Conservation (phyloP, 1,140 invertebrate species). For the Drosophila miranda region DNA sequence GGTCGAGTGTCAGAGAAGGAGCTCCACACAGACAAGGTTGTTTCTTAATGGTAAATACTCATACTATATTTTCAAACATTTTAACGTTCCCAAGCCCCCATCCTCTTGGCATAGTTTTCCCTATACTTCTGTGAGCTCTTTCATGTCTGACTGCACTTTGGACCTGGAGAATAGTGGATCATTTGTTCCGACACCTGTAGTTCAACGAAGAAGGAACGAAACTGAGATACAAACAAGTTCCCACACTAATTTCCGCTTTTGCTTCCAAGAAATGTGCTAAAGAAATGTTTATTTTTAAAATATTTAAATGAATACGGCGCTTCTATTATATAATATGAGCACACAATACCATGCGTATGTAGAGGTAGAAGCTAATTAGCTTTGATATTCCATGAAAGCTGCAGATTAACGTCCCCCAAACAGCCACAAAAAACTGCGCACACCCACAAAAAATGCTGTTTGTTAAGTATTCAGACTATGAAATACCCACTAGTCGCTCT, state of each 20-base stretch:
- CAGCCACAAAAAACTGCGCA: constrained; percentile 8
- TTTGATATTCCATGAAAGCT: constrained; percentile 47
- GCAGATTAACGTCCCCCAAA: constrained; percentile 21
- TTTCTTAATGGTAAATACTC: too few species aligned
- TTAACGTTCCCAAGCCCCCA: constrained; percentile 20
- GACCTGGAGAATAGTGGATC: constrained; percentile 30
- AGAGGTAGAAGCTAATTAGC: constrained; percentile 56
- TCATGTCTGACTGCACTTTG: constrained; percentile 56
- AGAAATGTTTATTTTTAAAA: constrained; percentile 44
- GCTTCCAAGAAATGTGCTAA: constrained; percentile 49
- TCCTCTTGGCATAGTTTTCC: not conserved
- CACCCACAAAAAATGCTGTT: constrained; percentile 23
- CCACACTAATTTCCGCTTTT: constrained; percentile 67
- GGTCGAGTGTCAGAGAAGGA: too few species aligned
- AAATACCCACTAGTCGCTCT: too few species aligned
- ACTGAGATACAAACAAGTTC: constrained; percentile 48
- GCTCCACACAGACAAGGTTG: too few species aligned
- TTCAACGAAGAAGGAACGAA: constrained; percentile 17
- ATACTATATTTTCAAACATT: constrained; percentile 27
- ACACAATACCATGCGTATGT: constrained; percentile 28
- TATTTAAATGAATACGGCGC: constrained; percentile 71
- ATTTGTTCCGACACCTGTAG: constrained; percentile 59
- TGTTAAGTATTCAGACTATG: too few species aligned
- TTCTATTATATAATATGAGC: constrained; percentile 38
- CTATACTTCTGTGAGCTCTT: constrained; percentile 26